Evolutionary conservation across 2,888 invertebrate species (phyloP), one percentile per base, ranked within the genome.

Genomic region (Chymomyza procnemis): DNA sequence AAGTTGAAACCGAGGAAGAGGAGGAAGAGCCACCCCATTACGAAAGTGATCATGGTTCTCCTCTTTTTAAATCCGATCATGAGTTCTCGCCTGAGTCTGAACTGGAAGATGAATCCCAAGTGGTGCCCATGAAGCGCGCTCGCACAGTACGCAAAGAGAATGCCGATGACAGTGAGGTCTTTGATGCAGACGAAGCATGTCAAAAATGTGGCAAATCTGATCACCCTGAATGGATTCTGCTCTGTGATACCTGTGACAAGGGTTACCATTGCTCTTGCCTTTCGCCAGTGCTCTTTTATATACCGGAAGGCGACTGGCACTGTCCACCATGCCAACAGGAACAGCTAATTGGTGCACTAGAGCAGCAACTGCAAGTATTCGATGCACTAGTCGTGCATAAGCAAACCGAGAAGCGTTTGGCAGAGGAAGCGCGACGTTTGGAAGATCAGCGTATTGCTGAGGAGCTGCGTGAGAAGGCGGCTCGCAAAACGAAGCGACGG

Each of bases 211-310:
- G 95, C 14, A 96, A 97, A 91, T 94, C 94, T 0, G 97, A 97
- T 90, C 97, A 98, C 90, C 98, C 99, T 0, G 98, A 99, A 91
- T 98, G 97, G 97, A 97, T 99, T 85, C 92, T 99, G 63, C 92
- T 99, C 50, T 99, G 99, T 89, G 99, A 99, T 92, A 93, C 93
- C 75, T 99, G 99, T 91, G 98, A 99, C 91, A 94, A 93, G 72
- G 99, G 99, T n/a, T 99, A 97, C 94, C 99, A 99, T 92, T 98
- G 97, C 71, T 96, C 97, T 54, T 99, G 99, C 89, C 93, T 99
- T 48, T 94, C 96, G 71, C 99, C 99, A 0, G 94, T 97, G 67
- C 93, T 99, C 52, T 95, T 98, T 92, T 94, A 97, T 34, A 96
- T 99, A 83, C 99, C 99, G 0, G 97, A 98, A 89, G 99, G 99